Percentiles rank a stretch among this genome's conserved stretches.
phyloP scores from a whole-genome alignment of 2,797 vertebrate genomes.

The Loriculus beryllinus region DNA sequence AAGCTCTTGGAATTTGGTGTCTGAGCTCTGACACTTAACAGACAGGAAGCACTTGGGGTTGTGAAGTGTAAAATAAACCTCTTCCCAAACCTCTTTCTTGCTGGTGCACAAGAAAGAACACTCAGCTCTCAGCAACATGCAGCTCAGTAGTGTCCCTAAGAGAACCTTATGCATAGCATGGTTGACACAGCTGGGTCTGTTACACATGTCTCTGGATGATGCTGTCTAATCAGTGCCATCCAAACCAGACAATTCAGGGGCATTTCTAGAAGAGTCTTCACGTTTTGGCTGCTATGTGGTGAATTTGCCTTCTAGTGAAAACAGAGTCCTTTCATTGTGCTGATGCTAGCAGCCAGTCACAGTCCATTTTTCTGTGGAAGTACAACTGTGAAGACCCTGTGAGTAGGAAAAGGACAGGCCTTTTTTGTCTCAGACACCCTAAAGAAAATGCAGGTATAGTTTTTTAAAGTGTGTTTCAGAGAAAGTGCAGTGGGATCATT shows the following conservation, averaged over 20 bases:
- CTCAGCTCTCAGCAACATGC: neutral
- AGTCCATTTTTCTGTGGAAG: neutral
- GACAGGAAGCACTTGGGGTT: neutral
- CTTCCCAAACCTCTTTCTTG: neutral
- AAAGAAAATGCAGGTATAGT: neutral
- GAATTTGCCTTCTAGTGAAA: neutral
- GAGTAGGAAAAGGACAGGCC: neutral
- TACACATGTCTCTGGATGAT: neutral
- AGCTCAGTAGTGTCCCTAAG: neutral
- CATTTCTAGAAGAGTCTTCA: neutral
- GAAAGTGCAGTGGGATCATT: neutral
- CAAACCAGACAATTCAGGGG: neutral
- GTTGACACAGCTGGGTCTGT: neutral
- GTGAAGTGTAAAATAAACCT: neutral
- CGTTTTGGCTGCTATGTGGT: neutral
- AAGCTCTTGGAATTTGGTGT: neutral
- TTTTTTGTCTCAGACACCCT: neutral
- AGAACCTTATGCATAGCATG: fast-evolving
- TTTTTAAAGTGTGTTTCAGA: neutral
- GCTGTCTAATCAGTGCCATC: neutral
- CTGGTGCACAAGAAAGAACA: neutral
- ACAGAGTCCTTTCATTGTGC: neutral
- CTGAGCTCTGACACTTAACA: neutral
- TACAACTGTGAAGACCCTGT: neutral
- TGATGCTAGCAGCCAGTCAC: neutral